These are phyloP conservation scores for Bombus haemorrhoidalis DNA, from an alignment of 1,140 invertebrate genomes.

Conservation along the genomic window DNA sequence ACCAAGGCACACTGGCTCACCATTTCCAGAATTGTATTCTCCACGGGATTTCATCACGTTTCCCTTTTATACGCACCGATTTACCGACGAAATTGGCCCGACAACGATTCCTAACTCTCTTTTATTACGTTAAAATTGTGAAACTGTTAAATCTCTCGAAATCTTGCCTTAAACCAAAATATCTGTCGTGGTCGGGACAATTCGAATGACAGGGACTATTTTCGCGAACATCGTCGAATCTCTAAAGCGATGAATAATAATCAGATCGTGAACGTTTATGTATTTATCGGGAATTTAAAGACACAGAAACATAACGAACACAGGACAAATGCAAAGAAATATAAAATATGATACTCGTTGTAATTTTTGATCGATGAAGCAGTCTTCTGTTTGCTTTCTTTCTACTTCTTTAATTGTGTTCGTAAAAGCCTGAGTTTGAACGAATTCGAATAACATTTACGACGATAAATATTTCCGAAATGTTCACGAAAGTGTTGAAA, in stretches of 20 bases:
- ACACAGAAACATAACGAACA: too few species aligned
- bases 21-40: conserved; percentile 52
- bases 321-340: too few species aligned
- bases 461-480: too few species aligned
- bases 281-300: too few species aligned
- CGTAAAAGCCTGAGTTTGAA: too few species aligned
- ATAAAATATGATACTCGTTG: too few species aligned
- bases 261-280: background rate
- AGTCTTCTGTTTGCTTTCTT: too few species aligned
- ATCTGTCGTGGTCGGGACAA: background rate
- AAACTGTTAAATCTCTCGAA: conserved; percentile 30
- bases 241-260: background rate
- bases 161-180: background rate
- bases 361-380: too few species aligned
- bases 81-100: conserved; percentile 40
- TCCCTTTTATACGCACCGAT: conserved; percentile 31
- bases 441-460: too few species aligned
- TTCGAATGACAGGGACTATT: background rate
- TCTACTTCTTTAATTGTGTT: too few species aligned
- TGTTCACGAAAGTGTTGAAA: too few species aligned
- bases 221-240: background rate
- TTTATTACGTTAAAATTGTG: background rate
- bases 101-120: conserved; percentile 35
- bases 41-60: conserved; percentile 49
- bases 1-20: background rate